Conservation (phyloP, 2,797 vertebrate species). For the Chelon auratus region DNA sequence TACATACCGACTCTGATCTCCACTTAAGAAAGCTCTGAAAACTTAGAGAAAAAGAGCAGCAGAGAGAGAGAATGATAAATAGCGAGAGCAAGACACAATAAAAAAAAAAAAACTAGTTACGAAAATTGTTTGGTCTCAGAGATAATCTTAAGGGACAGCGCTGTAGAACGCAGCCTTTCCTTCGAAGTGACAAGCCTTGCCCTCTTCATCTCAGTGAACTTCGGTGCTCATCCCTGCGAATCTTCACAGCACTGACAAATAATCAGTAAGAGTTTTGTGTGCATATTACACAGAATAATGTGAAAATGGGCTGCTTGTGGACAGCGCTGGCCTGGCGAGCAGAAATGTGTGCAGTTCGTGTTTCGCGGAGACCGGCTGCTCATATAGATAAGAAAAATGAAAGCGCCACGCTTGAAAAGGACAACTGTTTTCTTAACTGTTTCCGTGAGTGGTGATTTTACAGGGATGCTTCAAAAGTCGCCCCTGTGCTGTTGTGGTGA, state of each 20-base stretch:
- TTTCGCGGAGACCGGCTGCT: slow-evolving; percentile 11
- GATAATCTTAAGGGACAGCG: slow-evolving; percentile 8
- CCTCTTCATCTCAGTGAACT: slow-evolving; percentile 9
- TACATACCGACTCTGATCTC: slow-evolving; percentile 2
- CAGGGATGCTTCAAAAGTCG: slow-evolving; percentile 11
- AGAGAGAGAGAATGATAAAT: not conserved
- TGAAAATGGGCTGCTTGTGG: not conserved
- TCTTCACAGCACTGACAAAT: not conserved
- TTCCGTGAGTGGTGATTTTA: slow-evolving; percentile 23
- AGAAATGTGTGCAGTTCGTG: not conserved
- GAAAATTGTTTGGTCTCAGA: slow-evolving; percentile 9
- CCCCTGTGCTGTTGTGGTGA: slow-evolving; percentile 8
- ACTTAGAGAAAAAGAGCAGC: not conserved
- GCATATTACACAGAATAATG: not conserved
- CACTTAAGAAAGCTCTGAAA: slow-evolving; percentile 1
- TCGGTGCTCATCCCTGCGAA: not conserved
- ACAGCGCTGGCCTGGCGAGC: slow-evolving; percentile 4
- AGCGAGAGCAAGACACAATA: not conserved
- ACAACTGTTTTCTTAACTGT: not conserved
- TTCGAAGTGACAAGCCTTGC: slow-evolving; percentile 39
- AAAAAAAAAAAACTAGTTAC: not conserved
- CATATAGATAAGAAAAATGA: slow-evolving; percentile 25
- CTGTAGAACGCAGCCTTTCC: slow-evolving; percentile 18
- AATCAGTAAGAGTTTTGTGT: not conserved
- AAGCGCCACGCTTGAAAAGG: slow-evolving; percentile 17